Evolutionary conservation across 2,888 invertebrate genomes (phyloP).

Genomic region (Ormyrus nitidulus): DNA sequence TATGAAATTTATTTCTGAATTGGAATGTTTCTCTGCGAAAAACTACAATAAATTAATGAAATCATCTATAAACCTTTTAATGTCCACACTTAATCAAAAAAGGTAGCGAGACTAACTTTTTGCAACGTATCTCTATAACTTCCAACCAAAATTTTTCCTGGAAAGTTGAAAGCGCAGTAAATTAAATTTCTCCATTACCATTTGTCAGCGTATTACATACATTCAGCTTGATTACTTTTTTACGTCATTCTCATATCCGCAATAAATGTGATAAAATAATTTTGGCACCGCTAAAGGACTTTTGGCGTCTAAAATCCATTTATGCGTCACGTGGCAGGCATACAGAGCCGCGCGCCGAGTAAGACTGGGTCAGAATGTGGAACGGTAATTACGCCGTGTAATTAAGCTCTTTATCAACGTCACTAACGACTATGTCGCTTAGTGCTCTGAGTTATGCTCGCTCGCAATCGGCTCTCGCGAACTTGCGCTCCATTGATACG

Average conservation of each 20-base stretch:
- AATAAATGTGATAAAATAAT: conserved; percentile 21
- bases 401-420: conserved; percentile 61
- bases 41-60: no score
- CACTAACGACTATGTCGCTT: conserved; percentile 61
- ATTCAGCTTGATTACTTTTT: no score
- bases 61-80: no score
- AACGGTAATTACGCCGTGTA: conserved; percentile 59
- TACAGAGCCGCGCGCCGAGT: not conserved
- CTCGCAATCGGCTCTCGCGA: conserved; percentile 32
- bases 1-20: no score
- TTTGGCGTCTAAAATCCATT: conserved; percentile 42
- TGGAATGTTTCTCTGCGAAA: no score
- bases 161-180: no score
- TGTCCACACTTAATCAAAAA: no score
- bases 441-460: conserved; percentile 41
- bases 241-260: not conserved
- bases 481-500: conserved; percentile 19
- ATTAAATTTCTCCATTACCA: no score
- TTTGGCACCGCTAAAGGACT: conserved; percentile 27
- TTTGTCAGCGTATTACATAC: no score
- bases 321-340: not conserved
- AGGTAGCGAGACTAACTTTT: no score
- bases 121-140: no score
- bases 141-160: no score
- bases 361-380: conserved; percentile 48